Base-by-base conservation (phyloP, 2,113 vertebrate genomes). In the Cyanoliseus patagonus region DNA sequence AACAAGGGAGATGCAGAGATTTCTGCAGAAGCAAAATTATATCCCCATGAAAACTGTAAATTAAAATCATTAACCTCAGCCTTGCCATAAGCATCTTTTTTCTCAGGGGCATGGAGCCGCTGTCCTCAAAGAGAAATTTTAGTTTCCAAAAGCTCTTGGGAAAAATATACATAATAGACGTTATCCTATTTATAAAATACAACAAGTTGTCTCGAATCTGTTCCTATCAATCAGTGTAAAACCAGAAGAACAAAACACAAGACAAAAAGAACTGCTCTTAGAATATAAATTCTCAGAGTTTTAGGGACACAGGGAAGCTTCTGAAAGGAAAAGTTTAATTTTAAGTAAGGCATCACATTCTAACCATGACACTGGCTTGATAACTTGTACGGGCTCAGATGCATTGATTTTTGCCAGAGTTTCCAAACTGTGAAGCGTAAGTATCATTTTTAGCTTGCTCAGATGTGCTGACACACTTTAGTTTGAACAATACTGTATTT, bases 31-130 rank as follows among this genome's bases (percentile, higher is more conserved):
- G 28, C 16, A 86, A 92, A 94, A 93, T 41, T 0, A n/a, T 94
- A 94, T 67, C 81, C 52, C 47, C 57, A 90, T 61, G 79, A 92
- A 94, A 95, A 39, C 35, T 81, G 64, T n/a, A 93, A 92, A 86
- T 81, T 90, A 88, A 94, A 84, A 86, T 93, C 18, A 78, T 92
- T 96, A 96, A 92, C 64, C 69, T 83, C 66, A 90, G 42, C 51
- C 33, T 90, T 84, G 51, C 76, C n/a, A 77, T 80, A 88, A 94
- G 59, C 83, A 86, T 72, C 46, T 64, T 95, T 88, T 90, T 93
- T 52, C 90, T 94, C 66, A n/a, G 55, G 44, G 86, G 69, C 66
- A 79, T 22, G 24, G 62, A 82, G 42, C 88, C 82, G 69, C 90
- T 95, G 69, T 93, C 57, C 47, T 68, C 64, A 72, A 90, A 90